Evolutionary conservation across 1,140 invertebrate species (phyloP), one percentile per base, ranked within the genome.

Genomic region (Drosophila truncata): DNA sequence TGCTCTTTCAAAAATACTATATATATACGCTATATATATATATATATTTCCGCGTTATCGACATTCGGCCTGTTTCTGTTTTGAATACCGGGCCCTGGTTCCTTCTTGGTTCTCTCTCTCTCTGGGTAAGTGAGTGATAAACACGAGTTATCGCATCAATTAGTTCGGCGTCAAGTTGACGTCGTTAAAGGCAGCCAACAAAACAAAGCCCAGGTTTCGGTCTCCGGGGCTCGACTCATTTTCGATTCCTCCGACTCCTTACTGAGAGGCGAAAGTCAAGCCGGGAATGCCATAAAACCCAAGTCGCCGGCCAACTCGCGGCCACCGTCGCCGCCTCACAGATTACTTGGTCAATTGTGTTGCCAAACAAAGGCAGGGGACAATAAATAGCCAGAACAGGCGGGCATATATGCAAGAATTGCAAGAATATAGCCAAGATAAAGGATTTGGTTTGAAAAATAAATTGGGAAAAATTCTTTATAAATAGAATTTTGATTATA

Each of bases 91-190:
- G 33, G 23, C 29, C 27, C 35, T 23, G 42, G 60, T 42, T 46
- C 60, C 71, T 57, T 31, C 31, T 35, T 29, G 35, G 55, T 49
- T 50, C 11, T 20, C 42, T 13, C 44, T 66, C 46, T 27, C 62
- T 46, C 20, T 25, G 71, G 60, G 64, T 90, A 85, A 91, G 85
- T 90, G 85, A 91, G 85, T 90, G 85, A 90, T 90, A 90, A 90
- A 90, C 85, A 85, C 86, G 78, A 91, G 86, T 90, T 90, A 90
- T 90, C 85, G 85, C 85, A 90, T 90, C 85, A 90, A 90, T 90
- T 90, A 90, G 85, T 90, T 91, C 82, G 85, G 85, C 85, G 85
- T 90, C 85, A 90, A 90, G 70, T 91, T 91, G 85, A 90, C 86
- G 85, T 91, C 79, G 85, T 91, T 90, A 87, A 87, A 77, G 72